Evolutionary conservation across 2,888 invertebrate genomes (phyloP).

Genomic region (Nomada ferruginata): DNA sequence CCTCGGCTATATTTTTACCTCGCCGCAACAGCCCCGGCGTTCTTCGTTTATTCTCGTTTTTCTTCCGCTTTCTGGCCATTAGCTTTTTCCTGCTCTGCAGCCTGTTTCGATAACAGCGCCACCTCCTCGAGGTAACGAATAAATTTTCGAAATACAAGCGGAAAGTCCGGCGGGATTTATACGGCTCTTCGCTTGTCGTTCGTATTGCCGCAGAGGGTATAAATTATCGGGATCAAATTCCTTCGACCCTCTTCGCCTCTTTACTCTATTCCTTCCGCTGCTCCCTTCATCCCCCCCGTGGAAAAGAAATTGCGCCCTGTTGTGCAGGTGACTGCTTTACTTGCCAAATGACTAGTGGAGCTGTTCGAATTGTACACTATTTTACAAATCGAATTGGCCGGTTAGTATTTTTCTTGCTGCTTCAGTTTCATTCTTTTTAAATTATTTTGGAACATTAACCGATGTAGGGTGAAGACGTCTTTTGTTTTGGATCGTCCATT

Average conservation of each 20-base stretch:
- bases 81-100: slow-evolving; percentile 15
- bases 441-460: no score
- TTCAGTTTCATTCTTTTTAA: no score
- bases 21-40: neutral
- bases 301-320: no score
- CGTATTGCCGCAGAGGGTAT: slow-evolving; percentile 1
- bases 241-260: neutral
- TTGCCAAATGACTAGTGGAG: no score
- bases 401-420: no score
- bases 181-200: slow-evolving; percentile 15
- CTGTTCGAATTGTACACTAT: no score
- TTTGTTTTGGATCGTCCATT: no score
- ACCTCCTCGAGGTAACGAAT: slow-evolving; percentile 30
- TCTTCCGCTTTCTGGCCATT: slow-evolving; percentile 26
- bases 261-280: no score
- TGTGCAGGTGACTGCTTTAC: no score
- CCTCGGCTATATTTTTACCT: slow-evolving; percentile 40
- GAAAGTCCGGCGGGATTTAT: slow-evolving; percentile 30
- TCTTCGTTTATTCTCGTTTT: slow-evolving; percentile 10
- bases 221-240: slow-evolving; percentile 36
- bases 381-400: no score
- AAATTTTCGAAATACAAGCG: slow-evolving; percentile 43
- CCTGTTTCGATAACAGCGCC: slow-evolving; percentile 34
- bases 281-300: no score
- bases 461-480: no score